Percentiles rank a stretch among this genome's conserved stretches.
These are phyloP conservation scores for Chelonus insularis DNA, from an alignment of 1,140 invertebrate species.

Conservation along the genomic window DNA sequence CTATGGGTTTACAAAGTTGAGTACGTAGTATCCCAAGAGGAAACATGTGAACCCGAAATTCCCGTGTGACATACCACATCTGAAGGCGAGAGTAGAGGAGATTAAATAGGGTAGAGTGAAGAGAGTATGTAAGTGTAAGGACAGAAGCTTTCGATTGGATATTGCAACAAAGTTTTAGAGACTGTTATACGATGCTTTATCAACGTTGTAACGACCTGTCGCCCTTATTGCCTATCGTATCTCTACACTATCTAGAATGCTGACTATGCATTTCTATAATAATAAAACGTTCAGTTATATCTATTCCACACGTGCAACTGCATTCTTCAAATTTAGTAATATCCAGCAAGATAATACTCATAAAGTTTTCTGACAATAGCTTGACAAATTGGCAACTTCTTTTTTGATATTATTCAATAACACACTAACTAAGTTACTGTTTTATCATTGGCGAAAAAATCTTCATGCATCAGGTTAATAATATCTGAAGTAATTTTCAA, in stretches of 20 bases:
- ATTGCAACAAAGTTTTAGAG: not conserved
- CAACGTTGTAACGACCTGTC: slow-evolving; percentile 5
- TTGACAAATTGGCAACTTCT: no score
- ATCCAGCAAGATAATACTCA: no score
- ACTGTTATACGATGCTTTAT: slow-evolving; percentile 2
- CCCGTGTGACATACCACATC: not conserved
- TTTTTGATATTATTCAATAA: no score
- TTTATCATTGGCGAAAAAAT: no score
- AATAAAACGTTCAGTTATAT: not conserved
- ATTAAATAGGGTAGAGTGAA: not conserved
- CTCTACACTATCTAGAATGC: not conserved
- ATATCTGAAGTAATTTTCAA: no score
- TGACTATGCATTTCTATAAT: slow-evolving; percentile 1
- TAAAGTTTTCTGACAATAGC: no score
- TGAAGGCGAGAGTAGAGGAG: not conserved
- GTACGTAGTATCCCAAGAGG: not conserved
- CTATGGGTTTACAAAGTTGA: not conserved
- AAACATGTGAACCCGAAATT: not conserved
- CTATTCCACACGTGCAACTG: no score
- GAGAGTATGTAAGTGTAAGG: not conserved
- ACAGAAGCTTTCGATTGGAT: not conserved
- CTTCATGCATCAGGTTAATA: no score
- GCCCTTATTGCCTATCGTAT: slow-evolving; percentile 1
- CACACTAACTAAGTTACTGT: no score
- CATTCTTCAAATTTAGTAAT: no score